Evolutionary conservation across 2,797 vertebrate genomes (phyloP).

Genomic region (Poecilia wingei): DNA sequence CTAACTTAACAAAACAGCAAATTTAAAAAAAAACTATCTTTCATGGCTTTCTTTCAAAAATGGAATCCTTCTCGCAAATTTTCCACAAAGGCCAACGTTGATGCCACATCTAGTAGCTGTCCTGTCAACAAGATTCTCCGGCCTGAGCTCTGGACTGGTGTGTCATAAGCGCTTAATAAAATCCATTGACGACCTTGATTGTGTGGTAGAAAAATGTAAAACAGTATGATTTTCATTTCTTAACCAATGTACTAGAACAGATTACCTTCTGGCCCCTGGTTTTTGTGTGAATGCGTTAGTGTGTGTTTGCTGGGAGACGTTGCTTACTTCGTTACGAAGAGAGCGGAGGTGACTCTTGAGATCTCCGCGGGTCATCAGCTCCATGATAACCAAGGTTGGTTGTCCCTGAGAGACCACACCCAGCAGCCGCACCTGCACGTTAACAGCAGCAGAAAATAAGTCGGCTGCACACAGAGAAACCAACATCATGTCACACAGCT

Average conservation of each 20-base stretch:
- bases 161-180: neutral
- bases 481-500: neutral
- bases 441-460: constrained; percentile 43
- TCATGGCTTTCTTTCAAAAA: neutral
- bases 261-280: neutral
- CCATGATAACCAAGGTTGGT: constrained; percentile 98
- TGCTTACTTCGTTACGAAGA: constrained; percentile 90
- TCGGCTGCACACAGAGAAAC: constrained; percentile 11
- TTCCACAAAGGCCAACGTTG: neutral
- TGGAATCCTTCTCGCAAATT: neutral
- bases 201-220: neutral
- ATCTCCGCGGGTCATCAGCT: constrained; percentile 97
- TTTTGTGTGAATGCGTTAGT: neutral
- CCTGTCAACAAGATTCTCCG: neutral
- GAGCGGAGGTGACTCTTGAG: constrained; percentile 97
- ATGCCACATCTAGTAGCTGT: neutral
- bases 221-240: neutral
- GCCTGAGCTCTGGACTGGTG: neutral
- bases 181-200: neutral
- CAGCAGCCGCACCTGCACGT: constrained; percentile 90
- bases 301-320: constrained; percentile 6
- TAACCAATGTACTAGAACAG: neutral
- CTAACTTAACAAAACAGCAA: neutral
- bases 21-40: neutral
- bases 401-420: constrained; percentile 99